Conservation (phyloP, 1,140 invertebrate genomes). For the Aphis gossypii region DNA sequence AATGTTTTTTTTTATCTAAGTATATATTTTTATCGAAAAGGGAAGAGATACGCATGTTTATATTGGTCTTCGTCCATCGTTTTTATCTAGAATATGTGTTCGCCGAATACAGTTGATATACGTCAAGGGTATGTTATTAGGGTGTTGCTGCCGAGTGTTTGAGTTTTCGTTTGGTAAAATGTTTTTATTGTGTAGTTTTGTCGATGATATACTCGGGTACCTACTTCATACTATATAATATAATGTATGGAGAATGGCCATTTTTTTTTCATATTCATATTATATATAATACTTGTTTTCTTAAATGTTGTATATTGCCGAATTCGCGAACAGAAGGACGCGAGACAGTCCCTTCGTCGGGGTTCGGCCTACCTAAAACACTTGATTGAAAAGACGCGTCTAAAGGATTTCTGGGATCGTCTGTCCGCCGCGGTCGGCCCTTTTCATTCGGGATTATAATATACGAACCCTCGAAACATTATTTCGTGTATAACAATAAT, state of each 20-base stretch:
- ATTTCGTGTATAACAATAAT: constrained; percentile 3
- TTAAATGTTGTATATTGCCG: background rate
- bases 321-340: background rate
- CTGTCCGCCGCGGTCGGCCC: background rate
- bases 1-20: constrained; percentile 6
- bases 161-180: background rate
- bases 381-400: constrained; percentile 44
- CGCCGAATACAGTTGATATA: background rate
- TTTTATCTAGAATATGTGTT: background rate
- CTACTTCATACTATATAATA: constrained; percentile 6
- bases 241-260: background rate
- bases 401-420: constrained; percentile 1
- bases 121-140: background rate
- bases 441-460: constrained; percentile 9
- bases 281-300: constrained; percentile 25
- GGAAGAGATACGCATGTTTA: background rate
- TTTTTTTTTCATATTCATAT: constrained; percentile 28
- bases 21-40: constrained; percentile 14
- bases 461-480: background rate
- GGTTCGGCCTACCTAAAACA: constrained; percentile 21
- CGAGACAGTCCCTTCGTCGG: background rate
- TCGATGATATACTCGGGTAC: background rate
- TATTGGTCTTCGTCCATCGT: background rate
- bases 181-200: constrained; percentile 13
- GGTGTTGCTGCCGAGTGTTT: background rate